Evolutionary conservation across 2,797 vertebrate genomes (phyloP), one percentile per base, ranked within the genome.

Genomic region (Acridotheres tristis): DNA sequence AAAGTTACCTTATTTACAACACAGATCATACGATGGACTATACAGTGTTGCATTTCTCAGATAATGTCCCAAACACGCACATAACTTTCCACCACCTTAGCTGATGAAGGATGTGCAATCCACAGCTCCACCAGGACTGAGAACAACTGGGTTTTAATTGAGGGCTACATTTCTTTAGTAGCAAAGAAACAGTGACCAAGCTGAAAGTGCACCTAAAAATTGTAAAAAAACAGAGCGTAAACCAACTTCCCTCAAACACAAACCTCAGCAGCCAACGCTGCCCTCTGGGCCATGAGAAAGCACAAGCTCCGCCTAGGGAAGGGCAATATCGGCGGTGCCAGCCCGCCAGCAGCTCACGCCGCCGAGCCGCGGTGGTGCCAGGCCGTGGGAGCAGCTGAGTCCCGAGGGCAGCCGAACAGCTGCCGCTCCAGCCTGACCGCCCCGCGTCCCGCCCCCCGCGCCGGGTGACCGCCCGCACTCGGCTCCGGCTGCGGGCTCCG

Each of bases 291-390:
- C 79, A 22, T 3, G 65, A 67, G 65, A 15, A 4, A 15, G 57
- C 11, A 12, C 23, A 93, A 88, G 95, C 93, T 82, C 93, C 94
- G 87, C 96, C 95, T 92, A 42, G 66, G 29, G 68, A 94, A 90
- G 78, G 78, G 68, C 84, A 61, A 71, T 4, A 20, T 4, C 20
- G 67, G 57, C 45, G 29, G 30, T 30, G 57, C 61, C 76, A 76
- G 48, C 48, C 50, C 55, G 74, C 14, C 77, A 66, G 13, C 30
- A 79, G 90, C 87, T 89, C 94, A 63, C 90, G 67, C 85, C 71
- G 90, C 85, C 83, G 13, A 77, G 85, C 91, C 10, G 21, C 30
- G 19, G 10, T 1, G 90, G 27, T 40, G 86, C 55, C 91, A 76
- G 86, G 88, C 85, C 65, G 51, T 18, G 53, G 61, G 45, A 93